phyloP scores from a whole-genome alignment of 2,113 vertebrate genomes.

The Pelvicachromis taeniatus region DNA sequence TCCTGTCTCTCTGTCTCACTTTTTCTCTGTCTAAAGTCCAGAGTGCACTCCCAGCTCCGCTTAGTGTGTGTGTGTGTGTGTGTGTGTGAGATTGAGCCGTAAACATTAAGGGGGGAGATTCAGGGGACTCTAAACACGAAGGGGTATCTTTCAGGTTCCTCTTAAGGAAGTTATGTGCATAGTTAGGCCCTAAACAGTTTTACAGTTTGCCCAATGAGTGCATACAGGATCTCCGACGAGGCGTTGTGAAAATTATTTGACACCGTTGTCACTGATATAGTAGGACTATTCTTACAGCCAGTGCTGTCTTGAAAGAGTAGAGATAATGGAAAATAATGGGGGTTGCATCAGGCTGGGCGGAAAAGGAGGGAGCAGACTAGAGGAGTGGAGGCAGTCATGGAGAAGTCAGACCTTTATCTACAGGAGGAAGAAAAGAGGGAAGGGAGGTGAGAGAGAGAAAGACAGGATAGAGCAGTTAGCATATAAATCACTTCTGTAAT shows the following conservation, averaged over 20 bases:
- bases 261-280: constrained; percentile 31
- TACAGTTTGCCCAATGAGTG: constrained; percentile 37
- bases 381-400: constrained; percentile 63
- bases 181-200: constrained; percentile 54
- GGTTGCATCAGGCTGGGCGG: constrained; percentile 56
- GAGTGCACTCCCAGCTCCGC: constrained; percentile 22
- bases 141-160: constrained; percentile 25
- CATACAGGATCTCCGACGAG: constrained; percentile 11
- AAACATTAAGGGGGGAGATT: constrained; percentile 44
- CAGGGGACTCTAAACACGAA: constrained; percentile 13
- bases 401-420: constrained; percentile 75
- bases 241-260: constrained; percentile 41
- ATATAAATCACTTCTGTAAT: constrained; percentile 53
- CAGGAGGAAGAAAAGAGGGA: constrained; percentile 36
- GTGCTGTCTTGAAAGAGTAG: constrained; percentile 45
- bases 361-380: constrained; percentile 61
- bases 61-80: not conserved
- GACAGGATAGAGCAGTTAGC: constrained; percentile 60
- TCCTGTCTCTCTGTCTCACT: not conserved
- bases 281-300: constrained; percentile 54
- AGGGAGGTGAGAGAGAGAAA: constrained; percentile 9
- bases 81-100: constrained; percentile 36
- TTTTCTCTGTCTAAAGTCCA: constrained; percentile 31
- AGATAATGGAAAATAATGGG: constrained; percentile 58
- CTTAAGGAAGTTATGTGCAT: constrained; percentile 49